These are phyloP conservation scores for Sisor rabdophorus DNA, from an alignment of 2,113 vertebrate species.

Conservation along the genomic window DNA sequence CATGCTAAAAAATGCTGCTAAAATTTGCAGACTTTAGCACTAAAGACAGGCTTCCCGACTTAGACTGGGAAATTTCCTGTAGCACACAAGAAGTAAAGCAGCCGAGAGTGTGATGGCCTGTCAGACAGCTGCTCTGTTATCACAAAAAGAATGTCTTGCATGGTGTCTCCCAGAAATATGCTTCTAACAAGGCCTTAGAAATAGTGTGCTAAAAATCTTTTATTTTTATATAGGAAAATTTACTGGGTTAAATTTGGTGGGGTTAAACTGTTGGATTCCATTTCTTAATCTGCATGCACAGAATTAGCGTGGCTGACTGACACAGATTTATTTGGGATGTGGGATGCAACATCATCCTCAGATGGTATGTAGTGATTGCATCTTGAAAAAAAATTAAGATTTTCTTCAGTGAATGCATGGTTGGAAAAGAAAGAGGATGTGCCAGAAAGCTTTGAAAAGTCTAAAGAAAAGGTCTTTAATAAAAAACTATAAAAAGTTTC, in stretches of 20 bases:
- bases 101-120: not conserved
- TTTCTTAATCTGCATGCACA: not conserved
- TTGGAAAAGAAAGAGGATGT: slow-evolving; percentile 7
- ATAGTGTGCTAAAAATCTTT: not conserved
- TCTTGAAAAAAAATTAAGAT: slow-evolving; percentile 2
- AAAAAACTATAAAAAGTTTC: slow-evolving; percentile 11
- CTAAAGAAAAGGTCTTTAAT: slow-evolving; percentile 45
- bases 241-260: slow-evolving; percentile 2
- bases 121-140: slow-evolving; percentile 32
- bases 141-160: slow-evolving; percentile 30
- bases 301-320: not conserved
- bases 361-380: not conserved
- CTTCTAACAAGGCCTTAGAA: slow-evolving; percentile 17
- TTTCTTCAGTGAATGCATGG: slow-evolving; percentile 6
- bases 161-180: slow-evolving; percentile 13
- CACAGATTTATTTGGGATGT: too few species aligned
- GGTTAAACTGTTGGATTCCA: not conserved
- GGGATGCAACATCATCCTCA: not conserved
- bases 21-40: slow-evolving; percentile 26
- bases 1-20: slow-evolving; percentile 22
- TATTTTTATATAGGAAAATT: slow-evolving; percentile 17
- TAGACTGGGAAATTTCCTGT: slow-evolving; percentile 24
- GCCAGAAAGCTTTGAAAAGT: slow-evolving; percentile 36
- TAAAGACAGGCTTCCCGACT: slow-evolving; percentile 28
- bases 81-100: slow-evolving; percentile 8